Evolutionary conservation across 2,113 vertebrate genomes (phyloP), one percentile per base, ranked within the genome.

Genomic region (Triplophysa siluroides): DNA sequence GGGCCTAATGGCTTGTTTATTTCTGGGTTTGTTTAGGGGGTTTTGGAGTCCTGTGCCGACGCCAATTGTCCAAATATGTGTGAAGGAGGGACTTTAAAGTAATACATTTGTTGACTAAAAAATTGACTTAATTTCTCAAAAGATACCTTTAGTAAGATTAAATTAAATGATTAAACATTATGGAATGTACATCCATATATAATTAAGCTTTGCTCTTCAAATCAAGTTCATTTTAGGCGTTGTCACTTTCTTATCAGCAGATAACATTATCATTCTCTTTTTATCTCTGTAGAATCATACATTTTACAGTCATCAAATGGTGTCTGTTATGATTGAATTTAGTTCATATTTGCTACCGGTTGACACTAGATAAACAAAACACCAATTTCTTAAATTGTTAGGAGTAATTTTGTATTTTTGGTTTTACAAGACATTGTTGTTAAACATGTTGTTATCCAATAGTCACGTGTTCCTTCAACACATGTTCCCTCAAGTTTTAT

Each of bases 1-100:
- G 9, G 62, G 12, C 43, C 43, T 54, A 77, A 77, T 66, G 47
- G 45, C 24, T 26, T 38, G 75, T 66, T 77, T 65, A 63, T 75
- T 47, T 63, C 60, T 14, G 58, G 72, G 26, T 75, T 41, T 61
- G 43, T 74, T 74, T 45, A 2, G 12, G 41, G 10, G 52, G 24
- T 33, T 71, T 56, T 29, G 2, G 5, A 11, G 50, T 23, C 19
- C 10, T 70, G 23, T 7, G 10, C n/a, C 9, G n/a, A 47, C 45
- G 26, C 1, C 26, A 45, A 45, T n/a, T 16, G 23, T 29, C 24
- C 16, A 70, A 26, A 70, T 7, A 18, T 52, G 16, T 33, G 47
- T 54, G 21, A 18, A 14, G 1, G 2, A 52, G 13, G 18, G 4
- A 16, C 13, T 52, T 52, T 7, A 18, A 16, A 3, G 50, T 6